Base-by-base conservation (phyloP, 2,797 vertebrate genomes). In the Peromyscus aztecus region DNA sequence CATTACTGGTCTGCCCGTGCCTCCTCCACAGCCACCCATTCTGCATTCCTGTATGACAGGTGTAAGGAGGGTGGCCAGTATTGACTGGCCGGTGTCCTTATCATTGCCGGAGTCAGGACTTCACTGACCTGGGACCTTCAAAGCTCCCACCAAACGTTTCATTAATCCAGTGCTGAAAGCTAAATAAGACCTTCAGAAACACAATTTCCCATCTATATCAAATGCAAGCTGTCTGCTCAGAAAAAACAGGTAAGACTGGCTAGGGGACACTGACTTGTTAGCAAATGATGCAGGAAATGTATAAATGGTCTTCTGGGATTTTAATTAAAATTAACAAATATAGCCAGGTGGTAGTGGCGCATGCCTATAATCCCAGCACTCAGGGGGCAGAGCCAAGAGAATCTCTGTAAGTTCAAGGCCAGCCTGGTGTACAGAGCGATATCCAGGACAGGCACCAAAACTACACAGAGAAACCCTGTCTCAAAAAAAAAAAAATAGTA, bases 151-250 rank as follows among this genome's bases (percentile, higher is more conserved):
- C 46, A 76, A 95, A 94, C 2, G 76, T 90, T 59, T 55, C 89
- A 75, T 40, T 37, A 94, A 87, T 71, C 21, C 92, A 61, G 17
- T 89, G 59, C 40, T 61, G 76, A 59, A 96, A 91, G 61, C 37
- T 93, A 76, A 97, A 61, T 46, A 55, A 82, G 9, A 88, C 55
- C 73, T 93, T 89, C 61, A 78, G 31, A 85, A n/a, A 75, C 9
- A 93, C n/a, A 65, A 57, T n/a, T 88, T 95, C 49, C 43, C 55
- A 59, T 88, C 85, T 82, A 71, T 13, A 95, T 57, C 83, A 91
- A 91, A 84, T 2, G 10, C 17, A 95, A 80, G n/a, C 46, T 91
- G 2, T 29, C 84, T 52, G 65, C 85, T 92, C 94, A 75, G 59
- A 82, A 84, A 91, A 80, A 82, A 12, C 40, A 91, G 71, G 3